Evolutionary conservation across 2,797 vertebrate genomes (phyloP), one percentile per base, ranked within the genome.

Genomic region (Geotrypetes seraphini): DNA sequence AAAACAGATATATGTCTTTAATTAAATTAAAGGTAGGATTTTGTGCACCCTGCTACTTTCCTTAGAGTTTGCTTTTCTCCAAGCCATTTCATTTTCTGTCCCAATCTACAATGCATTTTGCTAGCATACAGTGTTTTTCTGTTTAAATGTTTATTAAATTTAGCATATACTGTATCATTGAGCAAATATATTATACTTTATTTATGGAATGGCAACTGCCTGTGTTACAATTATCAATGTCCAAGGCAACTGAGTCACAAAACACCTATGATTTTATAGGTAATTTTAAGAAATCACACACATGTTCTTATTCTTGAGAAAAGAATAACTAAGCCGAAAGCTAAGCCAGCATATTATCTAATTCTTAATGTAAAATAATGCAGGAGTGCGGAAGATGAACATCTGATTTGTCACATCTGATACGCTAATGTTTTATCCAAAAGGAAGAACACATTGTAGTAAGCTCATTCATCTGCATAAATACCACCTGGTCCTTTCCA

Each of bases 351-450:
- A 79, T 73, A 79, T 78, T 75, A 69, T 74, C 75, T 81, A 82
- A 87, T 89, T 81, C 71, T 78, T 68, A 75, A 83, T 74, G 86
- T 83, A 75, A 71, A 87, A 86, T 88, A 85, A 85, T 79, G 80
- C 84, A 84, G 81, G 66, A 83, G 81, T 78, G 79, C 37, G 44
- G 82, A 84, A 93, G 91, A 92, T 72, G 89, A 91, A 90, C 88
- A 94, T 96, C 90, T 88, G 90, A 96, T 96, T 95, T 94, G 93
- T 94, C 93, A 92, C 88, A 90, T 98, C 88, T 87, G 88, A 94
- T 93, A 91, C 84, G 57, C 90, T 96, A 93, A 95, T 95, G 93
- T 96, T 97, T 94, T 91, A 95, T 91, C 89, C 91, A 94, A 93
- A 91, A 94, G 92, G 91, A 95, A 92, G 89, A 86, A 88, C 86